Evolutionary conservation across 2,888 invertebrate genomes (phyloP), one percentile per base, ranked within the genome.

Genomic region (Pherbina coryleti): DNA sequence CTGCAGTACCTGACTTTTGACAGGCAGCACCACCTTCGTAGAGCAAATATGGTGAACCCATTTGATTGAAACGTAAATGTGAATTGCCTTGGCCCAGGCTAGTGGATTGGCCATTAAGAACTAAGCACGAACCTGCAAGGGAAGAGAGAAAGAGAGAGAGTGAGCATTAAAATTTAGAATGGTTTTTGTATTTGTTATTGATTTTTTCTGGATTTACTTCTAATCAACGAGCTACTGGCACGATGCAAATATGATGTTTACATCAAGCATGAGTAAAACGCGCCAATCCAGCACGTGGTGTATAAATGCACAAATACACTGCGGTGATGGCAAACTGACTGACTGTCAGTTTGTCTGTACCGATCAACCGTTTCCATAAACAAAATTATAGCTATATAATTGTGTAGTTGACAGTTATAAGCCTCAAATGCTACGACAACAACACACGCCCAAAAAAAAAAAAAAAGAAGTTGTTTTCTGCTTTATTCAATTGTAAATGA

Each of bases 41-140:
- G 11, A 89, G 84, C 81, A 90, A 84, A 87, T 88, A 90, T 53
- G 88, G 87, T 74, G 88, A 85, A 49, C 88, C 89, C 76, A 85
- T 88, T 81, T 85, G 86, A 85, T 89, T 88, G 82, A 89, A 85
- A 81, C 85, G 84, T 80, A 90, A 84, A 84, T 87, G 84, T 77
- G 86, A 83, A 79, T 87, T 89, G 78, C 81, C 82, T 78, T 82
- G 84, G 70, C 90, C 90, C 75, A 89, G 81, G 79, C 87, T 85
- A 76, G 83, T 85, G 78, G 85, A 84, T 82, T 86, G 86, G 25
- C 81, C 83, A 79, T 83, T 80, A 60, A 78, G 81, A 67, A 84
- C 84, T 14, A 51, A 69, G 76, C 89, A 89, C 76, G 88, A 87
- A 81, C 90, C 90, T 90, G 84, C 8, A n/a, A 31, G 17, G 1